A percentile compares a stretch with the other conserved stretches of the same genome.
Conservation (phyloP, 2,797 vertebrate species). For the Rhinophrynus dorsalis region DNA sequence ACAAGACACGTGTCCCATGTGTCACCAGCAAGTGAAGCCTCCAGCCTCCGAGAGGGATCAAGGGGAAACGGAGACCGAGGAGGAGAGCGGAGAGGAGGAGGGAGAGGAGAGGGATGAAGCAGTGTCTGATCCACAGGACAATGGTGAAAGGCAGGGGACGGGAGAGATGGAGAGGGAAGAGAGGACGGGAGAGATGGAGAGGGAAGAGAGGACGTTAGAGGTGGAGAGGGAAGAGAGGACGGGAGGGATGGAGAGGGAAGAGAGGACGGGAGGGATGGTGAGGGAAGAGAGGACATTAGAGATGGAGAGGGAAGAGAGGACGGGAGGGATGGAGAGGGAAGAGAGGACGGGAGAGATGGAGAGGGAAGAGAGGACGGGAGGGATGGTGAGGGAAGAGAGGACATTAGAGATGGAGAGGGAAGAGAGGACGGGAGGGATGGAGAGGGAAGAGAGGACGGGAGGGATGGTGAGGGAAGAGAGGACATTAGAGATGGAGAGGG, state of each 20-base stretch:
- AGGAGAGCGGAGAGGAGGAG: not conserved
- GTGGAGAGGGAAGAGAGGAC: not conserved
- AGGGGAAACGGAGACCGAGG: not conserved
- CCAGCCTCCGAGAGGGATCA: rapidly evolving
- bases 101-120: rapidly evolving
- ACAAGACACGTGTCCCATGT: constrained; percentile 85
- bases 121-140: not conserved
- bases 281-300: constrained; percentile 10
- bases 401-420: not conserved
- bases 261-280: constrained; percentile 16
- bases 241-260: not conserved
- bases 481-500: not conserved
- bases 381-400: not conserved
- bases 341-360: constrained; percentile 39
- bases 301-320: constrained; percentile 13
- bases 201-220: not conserved
- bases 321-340: not conserved
- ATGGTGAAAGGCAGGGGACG: not conserved
- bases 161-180: not conserved
- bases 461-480: constrained; percentile 38
- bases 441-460: not conserved
- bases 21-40: constrained; percentile 72
- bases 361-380: too few species aligned
- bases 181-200: not conserved
- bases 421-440: not conserved